Conservation (phyloP, 2,797 vertebrate genomes). For the Pangasius djambal region DNA sequence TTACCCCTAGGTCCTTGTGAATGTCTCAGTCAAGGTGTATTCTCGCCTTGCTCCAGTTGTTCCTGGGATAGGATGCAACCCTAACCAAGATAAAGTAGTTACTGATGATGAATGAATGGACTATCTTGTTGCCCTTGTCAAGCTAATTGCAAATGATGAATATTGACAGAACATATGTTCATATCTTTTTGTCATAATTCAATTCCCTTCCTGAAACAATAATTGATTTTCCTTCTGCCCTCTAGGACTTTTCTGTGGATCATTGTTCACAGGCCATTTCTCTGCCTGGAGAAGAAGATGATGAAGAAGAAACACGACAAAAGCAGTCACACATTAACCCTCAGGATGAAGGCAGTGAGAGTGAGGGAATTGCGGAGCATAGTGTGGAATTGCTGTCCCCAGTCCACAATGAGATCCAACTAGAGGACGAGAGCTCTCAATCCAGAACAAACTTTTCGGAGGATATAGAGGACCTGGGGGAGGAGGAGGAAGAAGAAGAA, state of each 20-base stretch:
- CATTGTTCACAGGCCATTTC: constrained; percentile 29
- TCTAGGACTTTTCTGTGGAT: constrained; percentile 41
- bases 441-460: constrained; percentile 41
- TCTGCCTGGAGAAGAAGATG: constrained; percentile 25
- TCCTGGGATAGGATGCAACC: neutral
- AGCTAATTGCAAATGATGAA: constrained; percentile 20
- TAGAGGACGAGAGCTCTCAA: constrained; percentile 47
- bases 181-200: constrained; percentile 33
- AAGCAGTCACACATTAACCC: constrained; percentile 11
- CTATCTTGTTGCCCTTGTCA: constrained; percentile 4
- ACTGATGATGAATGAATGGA: neutral
- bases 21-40: neutral
- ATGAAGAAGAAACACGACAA: constrained; percentile 24
- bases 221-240: constrained; percentile 34
- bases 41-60: neutral
- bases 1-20: no score
- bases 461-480: constrained; percentile 53
- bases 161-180: constrained; percentile 36
- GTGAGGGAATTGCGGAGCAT: neutral
- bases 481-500: constrained; percentile 42
- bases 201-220: constrained; percentile 15
- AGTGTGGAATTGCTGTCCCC: neutral
- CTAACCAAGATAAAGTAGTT: neutral
- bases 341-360: constrained; percentile 10
- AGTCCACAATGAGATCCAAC: constrained; percentile 24